These are phyloP conservation scores for Drosophila seguyi DNA, from an alignment of 1,140 invertebrate species.

Conservation along the genomic window DNA sequence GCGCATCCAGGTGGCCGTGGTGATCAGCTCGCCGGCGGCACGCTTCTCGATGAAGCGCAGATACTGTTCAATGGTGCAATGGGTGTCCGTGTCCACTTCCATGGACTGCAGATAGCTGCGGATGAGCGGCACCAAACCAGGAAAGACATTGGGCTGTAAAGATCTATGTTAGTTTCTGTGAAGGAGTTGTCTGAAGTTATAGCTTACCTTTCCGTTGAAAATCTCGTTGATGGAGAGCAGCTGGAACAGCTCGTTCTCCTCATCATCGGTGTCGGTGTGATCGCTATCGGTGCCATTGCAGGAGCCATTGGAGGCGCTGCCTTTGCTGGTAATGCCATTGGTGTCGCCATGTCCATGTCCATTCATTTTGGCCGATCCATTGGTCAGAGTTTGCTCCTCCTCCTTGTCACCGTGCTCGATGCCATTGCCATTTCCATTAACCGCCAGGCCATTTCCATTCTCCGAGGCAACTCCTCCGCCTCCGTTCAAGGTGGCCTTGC, in stretches of 20 bases:
- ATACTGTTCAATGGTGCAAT: slow-evolving; percentile 98
- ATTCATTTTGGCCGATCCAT: slow-evolving; percentile 64
- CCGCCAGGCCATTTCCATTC: slow-evolving; percentile 17
- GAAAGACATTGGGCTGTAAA: slow-evolving; percentile 91
- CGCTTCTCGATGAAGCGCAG: slow-evolving; percentile 96
- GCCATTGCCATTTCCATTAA: slow-evolving; percentile 29
- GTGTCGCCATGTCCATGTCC: slow-evolving; percentile 73
- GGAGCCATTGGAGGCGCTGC: slow-evolving; percentile 59
- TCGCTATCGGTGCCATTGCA: slow-evolving; percentile 74
- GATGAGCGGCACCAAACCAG: slow-evolving; percentile 97
- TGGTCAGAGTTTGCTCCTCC: slow-evolving; percentile 31
- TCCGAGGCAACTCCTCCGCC: not conserved
- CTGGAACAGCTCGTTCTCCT: slow-evolving; percentile 80
- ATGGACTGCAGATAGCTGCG: slow-evolving; percentile 96
- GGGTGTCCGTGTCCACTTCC: slow-evolving; percentile 98
- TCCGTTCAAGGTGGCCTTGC: slow-evolving; percentile 20
- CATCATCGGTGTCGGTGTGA: slow-evolving; percentile 75
- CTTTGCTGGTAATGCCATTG: slow-evolving; percentile 26
- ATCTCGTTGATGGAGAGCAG: slow-evolving; percentile 97
- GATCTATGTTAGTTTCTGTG: not conserved
- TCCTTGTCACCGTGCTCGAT: slow-evolving; percentile 16
- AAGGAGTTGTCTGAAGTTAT: too few species aligned
- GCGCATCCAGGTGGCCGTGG: slow-evolving; percentile 96
- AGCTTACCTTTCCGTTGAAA: slow-evolving; percentile 96
- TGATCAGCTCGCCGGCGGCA: slow-evolving; percentile 94